phyloP scores from a whole-genome alignment of 2,113 vertebrate genomes.

The Coreoperca whiteheadi region DNA sequence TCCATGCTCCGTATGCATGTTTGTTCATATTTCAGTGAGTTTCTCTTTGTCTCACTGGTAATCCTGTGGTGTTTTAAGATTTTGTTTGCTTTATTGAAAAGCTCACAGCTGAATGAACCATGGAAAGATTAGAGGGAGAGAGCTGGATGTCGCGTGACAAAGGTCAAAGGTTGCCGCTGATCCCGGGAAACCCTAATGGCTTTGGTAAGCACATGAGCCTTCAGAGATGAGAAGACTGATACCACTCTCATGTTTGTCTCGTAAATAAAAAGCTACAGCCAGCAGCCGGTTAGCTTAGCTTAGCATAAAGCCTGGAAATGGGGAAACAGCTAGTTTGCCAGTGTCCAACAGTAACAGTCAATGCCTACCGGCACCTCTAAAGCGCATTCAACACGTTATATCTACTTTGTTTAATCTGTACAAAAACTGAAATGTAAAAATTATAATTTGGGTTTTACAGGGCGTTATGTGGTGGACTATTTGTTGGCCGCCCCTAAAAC shows the following conservation, averaged over 20 bases:
- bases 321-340: neutral
- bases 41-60: neutral
- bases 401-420: neutral
- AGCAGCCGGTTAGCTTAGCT: neutral
- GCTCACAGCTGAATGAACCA: neutral
- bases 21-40: neutral
- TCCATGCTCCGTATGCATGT: too few species aligned
- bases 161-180: constrained; percentile 18
- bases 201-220: constrained; percentile 2
- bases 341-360: neutral
- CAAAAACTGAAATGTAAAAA: neutral
- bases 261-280: neutral
- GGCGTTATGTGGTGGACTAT: neutral
- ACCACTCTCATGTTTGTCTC: neutral
- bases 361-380: neutral
- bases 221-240: neutral
- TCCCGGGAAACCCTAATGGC: neutral
- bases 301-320: neutral
- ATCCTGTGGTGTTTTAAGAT: neutral
- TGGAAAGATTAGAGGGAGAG: neutral
- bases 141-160: neutral
- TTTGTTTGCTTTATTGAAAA: neutral
- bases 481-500: neutral
- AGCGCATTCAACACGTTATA: too few species aligned
- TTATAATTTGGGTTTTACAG: neutral